A percentile compares a stretch with the other conserved stretches of the same genome.
Evolutionary conservation across 2,113 vertebrate genomes (phyloP).

Genomic region (Brachyistius frenatus): DNA sequence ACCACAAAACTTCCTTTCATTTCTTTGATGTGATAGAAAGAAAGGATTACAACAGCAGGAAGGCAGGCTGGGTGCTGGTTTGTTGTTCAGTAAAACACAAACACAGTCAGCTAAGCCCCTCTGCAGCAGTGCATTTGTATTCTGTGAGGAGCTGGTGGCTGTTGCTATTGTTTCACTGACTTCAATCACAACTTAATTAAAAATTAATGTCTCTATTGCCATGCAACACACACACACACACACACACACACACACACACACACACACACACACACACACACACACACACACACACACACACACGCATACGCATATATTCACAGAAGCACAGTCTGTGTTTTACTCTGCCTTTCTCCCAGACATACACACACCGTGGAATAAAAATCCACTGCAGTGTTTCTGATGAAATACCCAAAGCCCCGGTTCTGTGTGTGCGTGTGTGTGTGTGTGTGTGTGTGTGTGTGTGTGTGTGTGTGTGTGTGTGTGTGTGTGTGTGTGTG

Average conservation of each 20-base stretch:
- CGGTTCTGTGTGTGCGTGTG: background rate
- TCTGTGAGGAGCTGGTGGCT: slow-evolving; percentile 46
- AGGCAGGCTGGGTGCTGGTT: slow-evolving; percentile 4
- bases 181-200: slow-evolving; percentile 58
- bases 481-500: slow-evolving; percentile 1
- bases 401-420: slow-evolving; percentile 26
- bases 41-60: slow-evolving; percentile 23
- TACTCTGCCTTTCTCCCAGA: slow-evolving; percentile 14
- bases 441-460: background rate
- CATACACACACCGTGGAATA: background rate
- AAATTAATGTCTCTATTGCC: slow-evolving; percentile 48
- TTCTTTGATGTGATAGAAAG: slow-evolving; percentile 23
- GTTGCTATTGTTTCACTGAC: slow-evolving; percentile 51
- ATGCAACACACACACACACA: slow-evolving; percentile 15
- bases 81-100: slow-evolving; percentile 34
- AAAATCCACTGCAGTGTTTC: slow-evolving; percentile 42
- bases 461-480: background rate
- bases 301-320: background rate
- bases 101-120: slow-evolving; percentile 29
- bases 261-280: slow-evolving; percentile 12
- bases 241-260: slow-evolving; percentile 8
- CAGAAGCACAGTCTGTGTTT: slow-evolving; percentile 24
- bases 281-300: slow-evolving; percentile 16
- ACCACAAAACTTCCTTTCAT: slow-evolving; percentile 27
- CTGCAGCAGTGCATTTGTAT: slow-evolving; percentile 64